Conservation (phyloP, 2,113 vertebrate genomes). For the Zapornia atra region DNA sequence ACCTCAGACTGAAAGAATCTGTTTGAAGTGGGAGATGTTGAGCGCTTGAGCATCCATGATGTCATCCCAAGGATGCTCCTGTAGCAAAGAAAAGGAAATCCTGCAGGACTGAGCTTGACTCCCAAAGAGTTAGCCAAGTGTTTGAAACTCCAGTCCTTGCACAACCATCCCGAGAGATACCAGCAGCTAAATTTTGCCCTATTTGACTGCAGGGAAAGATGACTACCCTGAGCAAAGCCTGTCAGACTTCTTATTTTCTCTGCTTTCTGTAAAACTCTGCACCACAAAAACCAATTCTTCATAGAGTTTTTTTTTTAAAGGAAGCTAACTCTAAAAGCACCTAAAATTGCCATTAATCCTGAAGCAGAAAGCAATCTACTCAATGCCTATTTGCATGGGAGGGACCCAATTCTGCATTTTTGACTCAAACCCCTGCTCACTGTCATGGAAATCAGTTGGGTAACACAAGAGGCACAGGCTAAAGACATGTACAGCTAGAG, state of each 20-base stretch:
- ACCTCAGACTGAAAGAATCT: not conserved
- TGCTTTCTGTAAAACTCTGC: not conserved
- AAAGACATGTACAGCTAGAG: accelerated
- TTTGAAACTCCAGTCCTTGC: not conserved
- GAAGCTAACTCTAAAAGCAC: not conserved
- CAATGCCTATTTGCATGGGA: not conserved
- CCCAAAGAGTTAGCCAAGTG: not conserved
- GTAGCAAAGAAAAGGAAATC: not conserved
- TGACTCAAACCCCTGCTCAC: not conserved
- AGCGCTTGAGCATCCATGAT: not conserved
- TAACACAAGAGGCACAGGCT: not conserved
- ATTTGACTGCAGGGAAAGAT: not conserved
- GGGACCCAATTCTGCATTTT: not conserved
- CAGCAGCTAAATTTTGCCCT: not conserved
- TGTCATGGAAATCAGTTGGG: not conserved
- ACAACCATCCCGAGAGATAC: not conserved
- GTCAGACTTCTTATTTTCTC: not conserved
- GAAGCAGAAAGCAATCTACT: not conserved
- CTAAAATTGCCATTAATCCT: not conserved
- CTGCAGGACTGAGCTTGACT: not conserved
- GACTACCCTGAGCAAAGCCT: not conserved
- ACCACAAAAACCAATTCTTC: not conserved
- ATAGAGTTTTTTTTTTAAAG: not conserved
- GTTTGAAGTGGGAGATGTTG: accelerated
- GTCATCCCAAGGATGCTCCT: not conserved